Conservation (phyloP, 2,797 vertebrate species). For the Acrossocheilus fasciatus region DNA sequence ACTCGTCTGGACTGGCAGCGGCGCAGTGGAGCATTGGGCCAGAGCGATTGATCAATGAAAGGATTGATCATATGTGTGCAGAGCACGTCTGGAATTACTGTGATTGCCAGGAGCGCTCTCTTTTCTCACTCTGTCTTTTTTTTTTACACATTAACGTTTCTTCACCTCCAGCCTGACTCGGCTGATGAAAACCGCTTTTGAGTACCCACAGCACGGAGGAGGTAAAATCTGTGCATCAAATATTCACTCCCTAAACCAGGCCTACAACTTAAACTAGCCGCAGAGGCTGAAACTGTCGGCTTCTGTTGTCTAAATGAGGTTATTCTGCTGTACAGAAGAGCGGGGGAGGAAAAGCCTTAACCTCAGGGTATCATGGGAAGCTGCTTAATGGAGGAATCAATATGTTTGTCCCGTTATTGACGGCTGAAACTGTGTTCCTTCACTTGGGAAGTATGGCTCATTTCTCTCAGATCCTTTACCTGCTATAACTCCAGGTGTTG, state of each 20-base stretch:
- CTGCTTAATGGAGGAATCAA: conserved; percentile 62
- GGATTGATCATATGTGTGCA: conserved; percentile 42
- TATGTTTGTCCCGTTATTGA: conserved; percentile 56
- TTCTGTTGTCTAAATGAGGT: conserved; percentile 43
- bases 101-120: conserved; percentile 49
- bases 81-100: conserved; percentile 49
- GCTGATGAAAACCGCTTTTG: conserved; percentile 22
- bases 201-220: conserved; percentile 10
- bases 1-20: conserved; percentile 58
- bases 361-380: conserved; percentile 46
- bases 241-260: conserved; percentile 31
- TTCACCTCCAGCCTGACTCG: conserved; percentile 14
- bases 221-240: conserved; percentile 18
- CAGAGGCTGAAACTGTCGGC: conserved; percentile 34
- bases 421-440: conserved; percentile 52
- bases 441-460: conserved; percentile 51
- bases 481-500: conserved; percentile 42
- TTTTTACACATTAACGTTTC: conserved; percentile 23
- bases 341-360: conserved; percentile 42
- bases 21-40: conserved; percentile 35
- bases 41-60: conserved; percentile 51
- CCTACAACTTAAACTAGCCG: conserved; percentile 22
- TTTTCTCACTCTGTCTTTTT: conserved; percentile 46
- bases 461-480: conserved; percentile 56
- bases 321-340: conserved; percentile 44